Evolutionary conservation across 2,888 invertebrate genomes (phyloP), one percentile per base, ranked within the genome.

Genomic region (Epirrita christyi): DNA sequence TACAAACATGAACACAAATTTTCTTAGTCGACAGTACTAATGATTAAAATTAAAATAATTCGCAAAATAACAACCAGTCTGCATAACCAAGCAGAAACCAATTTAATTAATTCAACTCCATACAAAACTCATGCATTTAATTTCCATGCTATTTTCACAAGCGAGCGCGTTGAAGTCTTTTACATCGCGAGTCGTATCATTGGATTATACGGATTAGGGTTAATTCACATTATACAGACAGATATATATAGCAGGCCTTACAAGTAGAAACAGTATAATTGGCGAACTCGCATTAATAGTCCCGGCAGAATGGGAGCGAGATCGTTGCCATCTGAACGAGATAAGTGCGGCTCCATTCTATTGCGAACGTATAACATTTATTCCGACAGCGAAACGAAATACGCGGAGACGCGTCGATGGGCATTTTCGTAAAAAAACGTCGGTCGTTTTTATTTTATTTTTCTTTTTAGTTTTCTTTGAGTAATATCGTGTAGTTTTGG

Each of bases 261-360:
- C 42, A 15, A 59, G 58, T 32, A 53, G 59, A 55, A 49, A 46
- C 62, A 66, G 50, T 42, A 32, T 63, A 72, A 59, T 54, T 54
- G 40, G 46, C 45, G 34, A 59, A 54, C 51, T 54, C 51, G 21
- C 43, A 51, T 46, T 50, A 51, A 50, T 47, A 41, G 42, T 40
- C 59, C 66, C 75, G 74, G 71, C 73, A 47, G 73, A 82, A 83
- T 83, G 80, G 72, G 81, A 80, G 75, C 81, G 71, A 72, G 78
- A 73, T 80, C 78, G 73, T 76, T 83, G 80, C 81, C 68, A 71
- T 74, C 71, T 76, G 71, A 69, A 66, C 68, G 74, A 78, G 76
- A 75, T 71, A 63, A 55, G 65, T 62, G 64, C 66, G 78, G 75
- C 61, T 77, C 67, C 85, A 71, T 70, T 82, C 70, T 64, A 11